Percentiles rank a stretch among this genome's conserved stretches.
phyloP scores from a whole-genome alignment of 1,140 invertebrate genomes.

The Drosophila serrata region DNA sequence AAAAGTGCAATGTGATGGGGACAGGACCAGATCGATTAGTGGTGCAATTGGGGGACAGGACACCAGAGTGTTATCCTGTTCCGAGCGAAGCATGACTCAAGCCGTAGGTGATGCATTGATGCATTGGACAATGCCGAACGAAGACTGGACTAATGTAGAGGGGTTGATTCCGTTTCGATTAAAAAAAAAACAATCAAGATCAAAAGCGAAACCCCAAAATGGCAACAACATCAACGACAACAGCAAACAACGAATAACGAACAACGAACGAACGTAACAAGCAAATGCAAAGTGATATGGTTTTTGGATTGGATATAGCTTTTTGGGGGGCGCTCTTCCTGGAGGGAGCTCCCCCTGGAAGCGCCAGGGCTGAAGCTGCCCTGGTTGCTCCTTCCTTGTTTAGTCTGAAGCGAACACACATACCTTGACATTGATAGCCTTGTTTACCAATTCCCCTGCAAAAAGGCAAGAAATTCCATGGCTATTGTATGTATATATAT shows the following conservation, averaged over 20 bases:
- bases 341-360: conserved; percentile 27
- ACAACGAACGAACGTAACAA: conserved; percentile 69
- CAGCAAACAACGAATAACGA: conserved; percentile 66
- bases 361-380: conserved; percentile 46
- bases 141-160: conserved; percentile 11
- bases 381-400: conserved; percentile 60
- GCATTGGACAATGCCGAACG: conserved; percentile 35
- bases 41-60: conserved; percentile 34
- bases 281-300: conserved; percentile 78
- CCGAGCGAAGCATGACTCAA: conserved; percentile 29
- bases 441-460: conserved; percentile 98
- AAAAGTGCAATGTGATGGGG: conserved; percentile 38
- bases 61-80: conserved; percentile 3
- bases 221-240: conserved; percentile 63
- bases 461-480: conserved; percentile 88
- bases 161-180: neutral
- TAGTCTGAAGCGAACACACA: conserved; percentile 85
- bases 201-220: conserved; percentile 42
- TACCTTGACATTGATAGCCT: conserved; percentile 99
- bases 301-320: conserved; percentile 39
- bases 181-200: conserved; percentile 3
- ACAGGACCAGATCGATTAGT: conserved; percentile 36
- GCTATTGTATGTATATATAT: conserved; percentile 84
- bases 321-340: conserved; percentile 36
- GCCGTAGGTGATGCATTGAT: conserved; percentile 29